Conservation (phyloP, 2,113 vertebrate species). For the Xenotilapia leptura region DNA sequence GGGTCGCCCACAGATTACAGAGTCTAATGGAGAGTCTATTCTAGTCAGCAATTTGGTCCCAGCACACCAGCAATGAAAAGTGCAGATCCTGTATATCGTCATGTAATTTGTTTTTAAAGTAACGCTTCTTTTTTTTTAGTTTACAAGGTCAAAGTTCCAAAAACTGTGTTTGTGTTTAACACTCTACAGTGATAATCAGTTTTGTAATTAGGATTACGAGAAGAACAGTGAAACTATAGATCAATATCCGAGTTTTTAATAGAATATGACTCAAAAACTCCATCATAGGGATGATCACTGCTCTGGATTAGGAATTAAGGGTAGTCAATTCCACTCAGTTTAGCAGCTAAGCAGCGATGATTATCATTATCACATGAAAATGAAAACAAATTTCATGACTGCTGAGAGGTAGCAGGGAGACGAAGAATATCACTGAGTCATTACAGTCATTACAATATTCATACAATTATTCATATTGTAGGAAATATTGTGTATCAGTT, state of each 20-base stretch:
- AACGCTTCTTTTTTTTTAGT: neutral
- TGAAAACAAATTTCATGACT: neutral
- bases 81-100: neutral
- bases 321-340: neutral
- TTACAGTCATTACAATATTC: neutral
- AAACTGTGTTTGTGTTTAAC: neutral
- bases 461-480: neutral
- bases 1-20: neutral
- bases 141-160: neutral
- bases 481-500: neutral
- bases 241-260: neutral
- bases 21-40: neutral
- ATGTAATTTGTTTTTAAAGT: neutral
- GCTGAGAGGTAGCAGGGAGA: neutral
- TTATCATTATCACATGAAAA: slow-evolving; percentile 11
- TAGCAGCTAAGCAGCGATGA: neutral
- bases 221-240: neutral
- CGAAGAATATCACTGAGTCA: neutral
- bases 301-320: neutral
- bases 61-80: neutral
- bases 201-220: neutral
- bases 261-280: neutral
- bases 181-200: neutral
- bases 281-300: neutral
- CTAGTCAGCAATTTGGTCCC: neutral